Evolutionary conservation across 2,113 vertebrate species (phyloP).

Genomic region (Salvelinus fontinalis): DNA sequence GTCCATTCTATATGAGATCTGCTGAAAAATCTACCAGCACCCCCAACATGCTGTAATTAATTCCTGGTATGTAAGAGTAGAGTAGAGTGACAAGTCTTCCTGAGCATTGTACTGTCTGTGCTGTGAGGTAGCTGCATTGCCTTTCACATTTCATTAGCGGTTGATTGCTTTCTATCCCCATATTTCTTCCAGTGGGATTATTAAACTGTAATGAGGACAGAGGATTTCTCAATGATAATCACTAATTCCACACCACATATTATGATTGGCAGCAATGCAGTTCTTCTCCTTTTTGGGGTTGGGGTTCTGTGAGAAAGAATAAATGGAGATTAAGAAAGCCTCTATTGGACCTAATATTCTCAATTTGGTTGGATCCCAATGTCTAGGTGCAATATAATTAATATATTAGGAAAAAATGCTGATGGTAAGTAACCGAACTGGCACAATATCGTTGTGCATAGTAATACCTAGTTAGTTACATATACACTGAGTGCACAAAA

Average conservation of each 20-base stretch:
- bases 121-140: neutral
- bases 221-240: constrained; percentile 31
- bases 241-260: constrained; percentile 15
- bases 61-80: neutral
- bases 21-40: neutral
- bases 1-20: neutral
- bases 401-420: too few species aligned
- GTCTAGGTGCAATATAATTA: too few species aligned
- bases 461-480: too few species aligned
- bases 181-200: constrained; percentile 23
- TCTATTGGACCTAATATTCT: constrained; percentile 14
- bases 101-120: neutral
- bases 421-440: too few species aligned
- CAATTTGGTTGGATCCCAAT: neutral
- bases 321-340: constrained; percentile 14
- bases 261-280: constrained; percentile 18
- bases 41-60: neutral
- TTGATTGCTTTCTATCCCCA: constrained; percentile 38
- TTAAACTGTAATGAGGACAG: constrained; percentile 24
- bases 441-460: too few species aligned
- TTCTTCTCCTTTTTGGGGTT: constrained; percentile 15
- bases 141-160: constrained; percentile 19
- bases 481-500: too few species aligned
- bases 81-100: neutral
- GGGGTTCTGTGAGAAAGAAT: neutral